Base-by-base conservation (phyloP, 2,888 invertebrate species). In the Drosophila robusta region DNA sequence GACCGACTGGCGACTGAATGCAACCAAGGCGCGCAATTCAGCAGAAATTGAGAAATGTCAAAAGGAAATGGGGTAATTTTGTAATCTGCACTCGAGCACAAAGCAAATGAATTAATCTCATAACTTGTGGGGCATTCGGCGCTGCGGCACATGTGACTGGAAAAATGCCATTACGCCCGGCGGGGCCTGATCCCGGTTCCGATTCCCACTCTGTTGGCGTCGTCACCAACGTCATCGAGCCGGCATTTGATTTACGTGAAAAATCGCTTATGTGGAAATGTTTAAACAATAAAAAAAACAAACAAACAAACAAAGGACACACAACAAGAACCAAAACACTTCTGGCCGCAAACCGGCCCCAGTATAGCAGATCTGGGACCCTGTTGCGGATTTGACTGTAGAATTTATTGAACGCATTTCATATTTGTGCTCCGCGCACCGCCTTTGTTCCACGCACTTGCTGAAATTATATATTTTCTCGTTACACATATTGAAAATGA, bases 11-110 rank as follows among this genome's bases (percentile, higher is more conserved):
- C 74, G 61, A 55, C 62, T 29, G 34, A 80, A n/a, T 78, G 88
- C 71, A 75, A 57, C 57, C 55, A 75, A 46, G 58, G 42, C 65
- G 61, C 62, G 54, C 70, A 77, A 80, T 83, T 83, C 84, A 75
- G 18, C 87, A 83, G 87, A 88, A 86, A 77, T 86, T 88, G 87
- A 87, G 83, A 79, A 79, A 85, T 84, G 83, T 73, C 80, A 78
- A 81, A 78, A 85, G 86, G 87, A 86, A 86, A 83, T 80, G 78
- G 75, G 71, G 83, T 81, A 83, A 87, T 85, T 86, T 85, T 78
- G 85, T 85, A 83, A 85, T 85, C 87, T 85, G 78, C 87, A 81
- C 72, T 85, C 75, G 75, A 80, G 86, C 86, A 81, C 75, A 85
- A 80, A 85, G 81, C 74, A 71, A 85, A 85, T 71, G 87, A 86